A percentile compares a stretch with the other conserved stretches of the same genome.
phyloP scores from a whole-genome alignment of 2,888 invertebrate genomes.

The Nezara viridula region DNA sequence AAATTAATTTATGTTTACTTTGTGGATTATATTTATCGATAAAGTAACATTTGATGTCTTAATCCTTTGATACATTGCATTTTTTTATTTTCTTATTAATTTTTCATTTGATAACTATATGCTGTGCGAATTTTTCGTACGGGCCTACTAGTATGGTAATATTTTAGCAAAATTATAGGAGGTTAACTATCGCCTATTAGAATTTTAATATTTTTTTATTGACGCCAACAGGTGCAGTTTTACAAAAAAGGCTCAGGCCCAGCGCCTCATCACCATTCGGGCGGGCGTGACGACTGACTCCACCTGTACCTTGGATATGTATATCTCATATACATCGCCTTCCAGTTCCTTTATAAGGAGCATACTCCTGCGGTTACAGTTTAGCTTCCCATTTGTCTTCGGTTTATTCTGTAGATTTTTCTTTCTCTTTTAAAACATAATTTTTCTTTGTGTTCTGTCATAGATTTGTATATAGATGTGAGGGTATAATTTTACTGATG shows the following conservation, averaged over 20 bases:
- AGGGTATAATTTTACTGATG: slow-evolving; percentile 18
- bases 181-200: neutral
- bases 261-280: slow-evolving; percentile 61
- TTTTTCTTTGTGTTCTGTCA: neutral
- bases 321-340: slow-evolving; percentile 64
- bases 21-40: too few relatives aligned
- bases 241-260: slow-evolving; percentile 61
- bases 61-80: too few relatives aligned
- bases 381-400: slow-evolving; percentile 55
- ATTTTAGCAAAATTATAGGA: neutral
- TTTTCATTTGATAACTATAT: too few relatives aligned
- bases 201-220: slow-evolving; percentile 39
- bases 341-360: slow-evolving; percentile 64
- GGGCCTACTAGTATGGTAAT: neutral
- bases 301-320: slow-evolving; percentile 65
- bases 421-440: slow-evolving; percentile 4
- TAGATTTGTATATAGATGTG: neutral
- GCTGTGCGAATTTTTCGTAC: too few relatives aligned
- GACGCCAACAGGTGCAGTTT: slow-evolving; percentile 57
- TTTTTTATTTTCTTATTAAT: too few relatives aligned
- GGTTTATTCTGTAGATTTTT: slow-evolving; percentile 43
- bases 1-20: too few relatives aligned
- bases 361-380: slow-evolving; percentile 63
- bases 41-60: too few relatives aligned
- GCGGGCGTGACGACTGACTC: slow-evolving; percentile 64